Evolutionary conservation across 1,140 invertebrate species (phyloP).

Genomic region (Lordiphosa stackelbergi): DNA sequence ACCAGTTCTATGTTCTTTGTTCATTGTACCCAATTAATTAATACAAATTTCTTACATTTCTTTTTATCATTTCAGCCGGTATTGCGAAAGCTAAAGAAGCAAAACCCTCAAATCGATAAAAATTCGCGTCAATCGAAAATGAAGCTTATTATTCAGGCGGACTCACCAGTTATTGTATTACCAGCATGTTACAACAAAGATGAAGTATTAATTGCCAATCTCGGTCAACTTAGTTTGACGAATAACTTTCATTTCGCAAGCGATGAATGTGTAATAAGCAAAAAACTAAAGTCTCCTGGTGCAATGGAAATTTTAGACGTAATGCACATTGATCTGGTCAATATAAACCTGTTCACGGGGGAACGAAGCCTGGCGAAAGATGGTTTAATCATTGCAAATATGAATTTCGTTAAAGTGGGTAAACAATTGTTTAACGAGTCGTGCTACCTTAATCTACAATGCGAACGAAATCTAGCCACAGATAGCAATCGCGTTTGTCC

Average conservation of each 20-base stretch:
- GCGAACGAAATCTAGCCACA: slow-evolving; percentile 90
- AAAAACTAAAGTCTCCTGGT: slow-evolving; percentile 60
- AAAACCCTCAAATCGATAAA: slow-evolving; percentile 35
- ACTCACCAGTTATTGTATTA: slow-evolving; percentile 90
- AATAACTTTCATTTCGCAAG: slow-evolving; percentile 85
- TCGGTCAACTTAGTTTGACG: slow-evolving; percentile 87
- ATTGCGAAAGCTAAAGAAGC: slow-evolving; percentile 64
- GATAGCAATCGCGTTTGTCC: slow-evolving; percentile 81
- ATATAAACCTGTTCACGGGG: slow-evolving; percentile 90
- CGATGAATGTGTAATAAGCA: slow-evolving; percentile 79
- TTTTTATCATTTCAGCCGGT: slow-evolving; percentile 53
- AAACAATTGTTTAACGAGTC: slow-evolving; percentile 86
- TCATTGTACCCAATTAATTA: neutral
- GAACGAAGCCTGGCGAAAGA: slow-evolving; percentile 63
- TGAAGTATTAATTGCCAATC: slow-evolving; percentile 87
- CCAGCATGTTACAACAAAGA: slow-evolving; percentile 90
- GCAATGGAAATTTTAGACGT: slow-evolving; percentile 83
- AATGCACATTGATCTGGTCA: slow-evolving; percentile 86
- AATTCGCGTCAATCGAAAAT: slow-evolving; percentile 56
- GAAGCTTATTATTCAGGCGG: slow-evolving; percentile 75
- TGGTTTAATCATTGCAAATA: slow-evolving; percentile 57
- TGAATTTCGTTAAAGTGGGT: slow-evolving; percentile 78
- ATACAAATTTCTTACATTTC: no score
- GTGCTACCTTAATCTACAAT: slow-evolving; percentile 86
- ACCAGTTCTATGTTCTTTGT: neutral